phyloP scores from a whole-genome alignment of 92 coral and sea anemone species.

The Parazoanthus swiftii region DNA sequence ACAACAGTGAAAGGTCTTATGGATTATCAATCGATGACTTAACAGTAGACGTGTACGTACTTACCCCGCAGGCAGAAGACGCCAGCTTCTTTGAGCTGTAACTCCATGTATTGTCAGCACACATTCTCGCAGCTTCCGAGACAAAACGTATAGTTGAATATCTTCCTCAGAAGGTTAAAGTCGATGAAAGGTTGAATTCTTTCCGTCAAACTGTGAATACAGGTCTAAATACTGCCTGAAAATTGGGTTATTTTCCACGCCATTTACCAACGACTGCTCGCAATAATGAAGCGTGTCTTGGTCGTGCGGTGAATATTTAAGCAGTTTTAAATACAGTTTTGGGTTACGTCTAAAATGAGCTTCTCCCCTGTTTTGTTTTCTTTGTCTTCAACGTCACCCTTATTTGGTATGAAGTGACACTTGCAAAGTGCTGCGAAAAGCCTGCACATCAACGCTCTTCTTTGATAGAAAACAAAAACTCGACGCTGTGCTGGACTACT shows the following conservation, averaged over 20 bases:
- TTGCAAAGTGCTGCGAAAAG: neutral
- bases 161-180: slow-evolving; percentile 3
- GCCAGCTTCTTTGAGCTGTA: slow-evolving; percentile 26
- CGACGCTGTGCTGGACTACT: neutral
- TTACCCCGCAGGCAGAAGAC: slow-evolving; percentile 40
- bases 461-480: slow-evolving; percentile 35
- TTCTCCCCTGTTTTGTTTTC: slow-evolving; percentile 1
- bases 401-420: slow-evolving; percentile 38
- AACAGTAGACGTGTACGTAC: neutral
- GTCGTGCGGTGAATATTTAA: neutral
- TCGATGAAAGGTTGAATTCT: slow-evolving; percentile 2
- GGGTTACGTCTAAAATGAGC: slow-evolving; percentile 7
- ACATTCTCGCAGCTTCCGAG: slow-evolving; percentile 18
- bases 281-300: neutral
- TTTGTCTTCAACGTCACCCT: slow-evolving; percentile 29
- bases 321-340: slow-evolving; percentile 10
- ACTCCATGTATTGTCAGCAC: slow-evolving; percentile 21
- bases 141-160: neutral
- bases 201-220: neutral
- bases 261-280: slow-evolving; percentile 5
- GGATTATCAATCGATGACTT: slow-evolving; percentile 9
- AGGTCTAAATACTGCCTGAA: neutral
- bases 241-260: neutral
- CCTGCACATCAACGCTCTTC: slow-evolving; percentile 30
- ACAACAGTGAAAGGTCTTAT: neutral